Base-by-base conservation (phyloP, 2,888 invertebrate species). In the Bembecia ichneumoniformis region DNA sequence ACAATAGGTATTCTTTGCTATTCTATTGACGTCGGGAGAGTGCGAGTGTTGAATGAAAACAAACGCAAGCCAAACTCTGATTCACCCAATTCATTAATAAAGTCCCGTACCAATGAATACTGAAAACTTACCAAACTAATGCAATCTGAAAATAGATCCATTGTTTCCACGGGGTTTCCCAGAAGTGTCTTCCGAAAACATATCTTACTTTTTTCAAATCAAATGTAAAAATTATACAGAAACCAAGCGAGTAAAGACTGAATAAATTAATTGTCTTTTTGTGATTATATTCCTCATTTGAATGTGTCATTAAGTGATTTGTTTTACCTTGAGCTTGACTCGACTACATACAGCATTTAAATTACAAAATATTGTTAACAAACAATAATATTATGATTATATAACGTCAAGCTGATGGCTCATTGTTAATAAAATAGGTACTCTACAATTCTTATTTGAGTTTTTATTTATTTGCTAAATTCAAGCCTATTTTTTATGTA, bases 31-130 rank as follows among this genome's bases (percentile, higher is more conserved):
- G 13, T 40, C 40, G 11, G 5, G 40, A 11, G 40, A 14, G 11
- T 13, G 36, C 35, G 44, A 34, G 20, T 28, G 17, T 13, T 74
- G 72, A 75, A 75, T 76, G 74, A 68, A 71, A 71, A 64, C 59
- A 66, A 58, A 51, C 58, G 61, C 58, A 58, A 64, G 79, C 80
- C 81, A 81, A 82, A 66, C 55, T 50, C 60, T 82, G 76, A 82
- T 62, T 79, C 78, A 80, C 69, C 63, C 64, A 66, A 68, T 77
- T 77, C 80, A 80, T 82, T 81, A 76, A 82, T 58, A 59, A 71
- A 66, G 57, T 55, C 58, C 53, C 15, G 15, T 13, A 40, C 40
- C 14, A n/a, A 40, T 40, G 40, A 11, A 11, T 40, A 40, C 14
- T 13, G 13, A 36, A 36, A 36, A 36, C 13, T 40, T 7, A 40